These are phyloP conservation scores for Pipistrellus kuhlii DNA, from an alignment of 2,797 vertebrate genomes.

Conservation along the genomic window DNA sequence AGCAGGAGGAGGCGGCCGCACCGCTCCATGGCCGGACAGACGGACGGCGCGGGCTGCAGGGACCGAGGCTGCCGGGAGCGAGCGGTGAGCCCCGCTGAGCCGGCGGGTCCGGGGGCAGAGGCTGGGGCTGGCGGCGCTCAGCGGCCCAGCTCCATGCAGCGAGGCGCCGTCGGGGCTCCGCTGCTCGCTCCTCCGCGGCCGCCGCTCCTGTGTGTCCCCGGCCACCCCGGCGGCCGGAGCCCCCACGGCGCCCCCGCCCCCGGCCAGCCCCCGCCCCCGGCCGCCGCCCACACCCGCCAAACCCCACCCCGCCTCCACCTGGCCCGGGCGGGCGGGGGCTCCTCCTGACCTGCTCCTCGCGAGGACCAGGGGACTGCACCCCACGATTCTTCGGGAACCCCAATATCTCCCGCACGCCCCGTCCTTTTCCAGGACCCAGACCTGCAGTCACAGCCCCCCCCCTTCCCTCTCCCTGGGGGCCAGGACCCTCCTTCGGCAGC, in stretches of 20 bases:
- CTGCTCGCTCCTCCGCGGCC: slow-evolving; percentile 61
- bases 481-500: neutral
- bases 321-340: neutral
- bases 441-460: neutral
- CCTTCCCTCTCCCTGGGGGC: neutral
- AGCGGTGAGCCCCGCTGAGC: too few species aligned
- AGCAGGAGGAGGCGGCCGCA: slow-evolving; percentile 72
- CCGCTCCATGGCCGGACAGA: slow-evolving; percentile 66
- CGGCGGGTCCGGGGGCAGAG: neutral
- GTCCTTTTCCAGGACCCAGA: neutral
- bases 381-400: neutral
- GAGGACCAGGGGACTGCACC: neutral
- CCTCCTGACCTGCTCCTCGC: neutral
- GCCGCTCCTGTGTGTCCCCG: slow-evolving; percentile 71
- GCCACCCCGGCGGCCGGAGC: slow-evolving; percentile 71
- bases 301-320: slow-evolving; percentile 80
- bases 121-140: slow-evolving; percentile 3
- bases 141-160: slow-evolving; percentile 53
- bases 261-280: slow-evolving; percentile 39
- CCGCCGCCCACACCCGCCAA: slow-evolving; percentile 73
- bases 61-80: neutral
- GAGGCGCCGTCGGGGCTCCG: slow-evolving; percentile 53
- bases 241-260: slow-evolving; percentile 73
- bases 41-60: neutral
- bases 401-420: neutral